Conservation (phyloP, 2,888 invertebrate species). For the Hirudinaria manillensis region DNA sequence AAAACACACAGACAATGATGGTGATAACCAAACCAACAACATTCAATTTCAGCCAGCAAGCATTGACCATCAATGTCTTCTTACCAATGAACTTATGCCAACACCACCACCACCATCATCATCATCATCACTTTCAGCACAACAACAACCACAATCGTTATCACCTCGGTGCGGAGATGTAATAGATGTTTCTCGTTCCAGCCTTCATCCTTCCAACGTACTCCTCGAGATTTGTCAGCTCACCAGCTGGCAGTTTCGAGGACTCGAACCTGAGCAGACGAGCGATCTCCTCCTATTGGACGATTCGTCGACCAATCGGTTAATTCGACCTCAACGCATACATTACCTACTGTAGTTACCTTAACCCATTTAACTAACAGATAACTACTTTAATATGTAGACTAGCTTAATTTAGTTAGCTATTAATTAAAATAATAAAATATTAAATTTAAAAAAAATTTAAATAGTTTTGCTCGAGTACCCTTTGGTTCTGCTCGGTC, state of each 20-base stretch:
- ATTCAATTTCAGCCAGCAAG: neutral
- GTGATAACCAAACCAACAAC: neutral
- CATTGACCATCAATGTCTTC: too few species aligned
- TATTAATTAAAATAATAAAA: too few species aligned
- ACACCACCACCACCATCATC: neutral
- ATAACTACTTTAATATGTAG: too few species aligned
- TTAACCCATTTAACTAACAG: too few species aligned
- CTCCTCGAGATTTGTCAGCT: conserved; percentile 69
- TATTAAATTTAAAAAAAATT: too few species aligned
- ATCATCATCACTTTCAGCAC: neutral
- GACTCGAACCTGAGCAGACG: conserved; percentile 87
- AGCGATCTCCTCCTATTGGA: conserved; percentile 74
- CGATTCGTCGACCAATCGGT: conserved; percentile 21
- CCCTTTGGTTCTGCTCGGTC: conserved; percentile 73
- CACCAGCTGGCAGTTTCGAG: conserved; percentile 67
- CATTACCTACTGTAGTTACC: neutral
- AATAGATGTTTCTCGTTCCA: conserved; percentile 79
- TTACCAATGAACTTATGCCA: too few species aligned
- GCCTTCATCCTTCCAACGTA: conserved; percentile 72
- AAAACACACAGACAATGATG: neutral
- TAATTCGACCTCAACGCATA: neutral
- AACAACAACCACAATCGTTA: neutral
- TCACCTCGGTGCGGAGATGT: conserved; percentile 83
- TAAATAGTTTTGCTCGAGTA: conserved; percentile 51
- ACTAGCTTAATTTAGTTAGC: too few species aligned